Evolutionary conservation across 37 sponge, comb jelly and placozoan genomes (phyloP).

Genomic region (Lycopodina hypogea): DNA sequence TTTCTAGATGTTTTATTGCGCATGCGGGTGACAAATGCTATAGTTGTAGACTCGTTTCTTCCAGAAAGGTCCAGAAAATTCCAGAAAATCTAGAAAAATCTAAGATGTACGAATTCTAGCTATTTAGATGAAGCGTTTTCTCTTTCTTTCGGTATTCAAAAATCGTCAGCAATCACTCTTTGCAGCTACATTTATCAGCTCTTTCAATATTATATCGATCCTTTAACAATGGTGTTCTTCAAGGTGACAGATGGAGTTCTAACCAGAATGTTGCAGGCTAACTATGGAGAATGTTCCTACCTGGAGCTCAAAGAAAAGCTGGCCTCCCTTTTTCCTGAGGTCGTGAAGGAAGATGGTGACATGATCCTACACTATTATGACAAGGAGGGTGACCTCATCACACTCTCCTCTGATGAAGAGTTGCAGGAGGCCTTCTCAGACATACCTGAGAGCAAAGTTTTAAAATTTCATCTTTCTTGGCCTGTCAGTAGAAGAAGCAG

Average conservation of each 20-base stretch:
- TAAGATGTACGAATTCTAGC: too few relatives aligned
- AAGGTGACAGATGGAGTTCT: constrained; percentile 36
- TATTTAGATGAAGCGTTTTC: too few relatives aligned
- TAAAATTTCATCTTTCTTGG: constrained; percentile 15
- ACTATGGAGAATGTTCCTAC: constrained; percentile 12
- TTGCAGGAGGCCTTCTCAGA: constrained; percentile 24
- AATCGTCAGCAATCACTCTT: too few relatives aligned
- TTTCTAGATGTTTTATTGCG: too few relatives aligned
- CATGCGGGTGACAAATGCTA: too few relatives aligned
- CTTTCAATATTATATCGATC: neutral
- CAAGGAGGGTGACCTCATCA: constrained; percentile 43
- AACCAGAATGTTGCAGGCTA: constrained; percentile 30
- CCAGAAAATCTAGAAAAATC: too few relatives aligned
- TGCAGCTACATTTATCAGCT: too few relatives aligned
- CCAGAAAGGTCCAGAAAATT: too few relatives aligned
- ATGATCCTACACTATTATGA: constrained; percentile 29
- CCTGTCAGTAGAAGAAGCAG: too few relatives aligned
- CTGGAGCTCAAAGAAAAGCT: constrained; percentile 25
- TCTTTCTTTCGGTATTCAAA: too few relatives aligned
- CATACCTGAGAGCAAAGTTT: constrained; percentile 11
- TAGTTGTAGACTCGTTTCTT: too few relatives aligned
- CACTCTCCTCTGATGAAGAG: constrained; percentile 48
- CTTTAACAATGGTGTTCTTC: constrained; percentile 30
- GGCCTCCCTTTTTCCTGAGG: constrained; percentile 19
- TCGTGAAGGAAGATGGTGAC: neutral